Base-by-base conservation (phyloP, 2,797 vertebrate species). In the Brachymystax lenok region DNA sequence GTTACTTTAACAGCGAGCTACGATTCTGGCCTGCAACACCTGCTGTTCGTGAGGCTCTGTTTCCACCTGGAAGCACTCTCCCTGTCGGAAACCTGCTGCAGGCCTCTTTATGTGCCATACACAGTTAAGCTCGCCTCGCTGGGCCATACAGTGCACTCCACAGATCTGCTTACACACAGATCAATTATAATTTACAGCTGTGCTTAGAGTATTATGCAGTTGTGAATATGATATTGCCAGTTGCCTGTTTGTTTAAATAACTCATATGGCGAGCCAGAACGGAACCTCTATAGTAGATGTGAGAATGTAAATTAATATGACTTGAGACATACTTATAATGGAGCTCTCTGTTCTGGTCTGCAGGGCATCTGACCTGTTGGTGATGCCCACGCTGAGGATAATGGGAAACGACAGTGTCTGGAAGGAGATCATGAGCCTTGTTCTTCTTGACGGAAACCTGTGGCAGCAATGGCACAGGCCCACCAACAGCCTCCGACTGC, bases 101-200 rank as follows among this genome's bases (percentile, higher is more conserved):
- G 59, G 61, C n/a, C 69, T 17, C 64, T 74, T 74, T 66, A 51
- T 30, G 64, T 67, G n/a, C 56, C 7, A 0, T 46, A 28, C 74
- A 54, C 63, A 16, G 75, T 73, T 51, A 67, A 51, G 13, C 17
- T 13, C 4, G 46, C 74, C 77, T 81, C 6, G 66, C 87, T 84
- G 79, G 16, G 83, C 35, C 10, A 12, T 21, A 5, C 52, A 77
- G 72, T 71, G 73, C 69, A 69, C 74, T 73, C 67, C 30, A 66
- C 79, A 78, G 69, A 71, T 78, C 76, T 73, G 78, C 77, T 73
- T 77, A 50, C 81, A 74, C 74, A 81, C 85, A 80, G 78, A 87
- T 86, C 84, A 84, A 82, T 83, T 74, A 75, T 33, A 69, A 78
- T 78, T 84, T 16, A 46, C n/a, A 21, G 13, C 59, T 50, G 10